These are phyloP conservation scores for Metallyticus violacea DNA, from an alignment of 2,888 invertebrate species.

Conservation along the genomic window DNA sequence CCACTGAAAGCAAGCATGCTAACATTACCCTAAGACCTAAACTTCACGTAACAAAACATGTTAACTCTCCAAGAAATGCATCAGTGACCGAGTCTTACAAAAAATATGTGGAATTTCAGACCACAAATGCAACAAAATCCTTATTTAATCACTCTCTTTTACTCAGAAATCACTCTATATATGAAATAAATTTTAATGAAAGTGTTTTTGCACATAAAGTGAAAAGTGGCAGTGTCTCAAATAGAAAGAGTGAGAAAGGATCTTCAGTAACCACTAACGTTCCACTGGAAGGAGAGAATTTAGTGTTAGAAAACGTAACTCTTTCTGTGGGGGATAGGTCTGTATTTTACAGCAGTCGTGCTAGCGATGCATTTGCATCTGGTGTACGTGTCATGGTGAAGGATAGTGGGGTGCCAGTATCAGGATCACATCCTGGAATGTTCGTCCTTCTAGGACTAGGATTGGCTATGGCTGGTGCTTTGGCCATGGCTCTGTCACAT, in stretches of 20 bases:
- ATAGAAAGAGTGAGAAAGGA: background rate
- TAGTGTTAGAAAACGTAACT: background rate
- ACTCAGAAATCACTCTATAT: background rate
- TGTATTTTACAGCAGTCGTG: conserved; percentile 17
- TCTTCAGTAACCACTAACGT: background rate
- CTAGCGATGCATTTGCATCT: conserved; percentile 27
- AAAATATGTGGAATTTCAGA: background rate
- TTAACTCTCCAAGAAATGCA: background rate
- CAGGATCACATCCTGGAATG: conserved; percentile 52
- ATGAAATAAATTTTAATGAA: background rate
- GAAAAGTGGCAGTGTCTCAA: background rate
- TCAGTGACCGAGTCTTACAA: background rate
- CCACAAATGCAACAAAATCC: background rate
- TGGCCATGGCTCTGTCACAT: conserved; percentile 49
- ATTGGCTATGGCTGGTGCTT: conserved; percentile 55
- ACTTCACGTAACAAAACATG: background rate
- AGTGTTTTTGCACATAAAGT: background rate
- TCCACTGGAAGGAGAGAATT: background rate
- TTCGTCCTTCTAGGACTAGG: conserved; percentile 56
- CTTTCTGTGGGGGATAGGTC: background rate
- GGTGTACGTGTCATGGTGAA: conserved; percentile 48
- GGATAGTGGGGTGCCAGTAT: conserved; percentile 44
- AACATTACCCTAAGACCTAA: background rate
- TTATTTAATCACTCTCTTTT: background rate
- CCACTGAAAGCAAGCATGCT: background rate